Base-by-base conservation (phyloP, 2,888 invertebrate genomes). In the Xanthorhoe spadicearia region DNA sequence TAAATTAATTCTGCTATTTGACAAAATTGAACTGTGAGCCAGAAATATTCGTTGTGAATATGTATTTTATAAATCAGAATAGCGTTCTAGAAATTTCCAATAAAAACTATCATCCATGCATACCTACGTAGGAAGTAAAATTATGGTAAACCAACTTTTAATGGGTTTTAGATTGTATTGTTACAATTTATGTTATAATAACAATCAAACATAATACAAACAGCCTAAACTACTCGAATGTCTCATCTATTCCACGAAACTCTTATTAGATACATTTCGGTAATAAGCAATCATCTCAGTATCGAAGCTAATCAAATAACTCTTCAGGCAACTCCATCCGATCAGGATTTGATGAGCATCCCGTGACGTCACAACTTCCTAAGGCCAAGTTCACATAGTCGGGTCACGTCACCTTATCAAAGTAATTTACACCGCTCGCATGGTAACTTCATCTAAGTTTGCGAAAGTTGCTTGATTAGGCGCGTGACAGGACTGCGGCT, bases 361-460 rank as follows among this genome's bases (percentile, higher is more conserved):
- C 61, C 52, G 18, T 32, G 71, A 75, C 77, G 73, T 78, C 77
- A 76, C 50, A 57, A 57, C 56, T 75, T 71, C 64, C 69, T 71
- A 77, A 78, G 80, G 79, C 75, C 77, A 74, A 76, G 79, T 77
- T 80, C 81, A 77, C 80, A 80, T 72, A 86, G 85, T 83, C 85
- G 74, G 76, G 83, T 85, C 88, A 88, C 87, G 88, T 87, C 75
- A 74, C 78, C 77, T 82, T 84, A 84, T 87, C 86, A 84, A 85
- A 85, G 87, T 88, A 87, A 87, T 87, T 87, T 82, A 87, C 86
- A 82, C 86, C 80, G 83, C 79, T 81, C 82, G 80, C 77, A 74
- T 76, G 81, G 79, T 75, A 88, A 88, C 86, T 88, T 83, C 83
- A 89, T 89, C 86, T 84, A 88, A 89, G 83, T 89, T 85, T 79